Conservation (phyloP, 53 echinoderm and acorn worm species). For the Mesocentrotus franciscanus region DNA sequence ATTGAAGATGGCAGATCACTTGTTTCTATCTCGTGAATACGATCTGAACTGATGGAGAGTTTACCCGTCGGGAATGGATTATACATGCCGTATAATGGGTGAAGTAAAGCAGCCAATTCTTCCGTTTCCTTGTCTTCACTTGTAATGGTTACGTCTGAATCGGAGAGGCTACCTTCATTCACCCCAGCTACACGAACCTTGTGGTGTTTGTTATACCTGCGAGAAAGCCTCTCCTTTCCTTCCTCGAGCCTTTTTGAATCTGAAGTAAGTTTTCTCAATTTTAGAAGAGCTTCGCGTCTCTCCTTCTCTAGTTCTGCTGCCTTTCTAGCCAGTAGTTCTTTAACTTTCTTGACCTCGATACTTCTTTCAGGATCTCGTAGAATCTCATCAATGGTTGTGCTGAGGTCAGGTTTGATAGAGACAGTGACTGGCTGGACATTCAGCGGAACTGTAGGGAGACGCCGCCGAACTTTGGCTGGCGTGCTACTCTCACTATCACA, state of each 20-base stretch:
- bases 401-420: slow-evolving; percentile 68
- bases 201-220: slow-evolving; percentile 62
- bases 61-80: slow-evolving; percentile 69
- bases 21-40: slow-evolving; percentile 62
- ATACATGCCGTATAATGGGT: slow-evolving; percentile 71
- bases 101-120: slow-evolving; percentile 67
- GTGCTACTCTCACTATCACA: slow-evolving; percentile 93
- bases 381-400: slow-evolving; percentile 66
- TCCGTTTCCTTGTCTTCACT: slow-evolving; percentile 66
- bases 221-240: slow-evolving; percentile 76
- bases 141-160: slow-evolving; percentile 75
- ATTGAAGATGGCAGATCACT: slow-evolving; percentile 49
- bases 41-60: slow-evolving; percentile 69
- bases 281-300: slow-evolving; percentile 79
- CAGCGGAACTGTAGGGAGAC: slow-evolving; percentile 86
- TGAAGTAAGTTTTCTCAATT: slow-evolving; percentile 65
- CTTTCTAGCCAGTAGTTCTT: slow-evolving; percentile 87
- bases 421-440: slow-evolving; percentile 77
- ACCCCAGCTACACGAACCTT: slow-evolving; percentile 70
- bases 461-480: slow-evolving; percentile 82
- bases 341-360: slow-evolving; percentile 84
- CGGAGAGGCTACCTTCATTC: slow-evolving; percentile 74
- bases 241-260: slow-evolving; percentile 77
- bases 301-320: slow-evolving; percentile 91
- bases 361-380: slow-evolving; percentile 76